Evolutionary conservation across 2,888 invertebrate species (phyloP), one percentile per base, ranked within the genome.

Genomic region (Limenitis camilla): DNA sequence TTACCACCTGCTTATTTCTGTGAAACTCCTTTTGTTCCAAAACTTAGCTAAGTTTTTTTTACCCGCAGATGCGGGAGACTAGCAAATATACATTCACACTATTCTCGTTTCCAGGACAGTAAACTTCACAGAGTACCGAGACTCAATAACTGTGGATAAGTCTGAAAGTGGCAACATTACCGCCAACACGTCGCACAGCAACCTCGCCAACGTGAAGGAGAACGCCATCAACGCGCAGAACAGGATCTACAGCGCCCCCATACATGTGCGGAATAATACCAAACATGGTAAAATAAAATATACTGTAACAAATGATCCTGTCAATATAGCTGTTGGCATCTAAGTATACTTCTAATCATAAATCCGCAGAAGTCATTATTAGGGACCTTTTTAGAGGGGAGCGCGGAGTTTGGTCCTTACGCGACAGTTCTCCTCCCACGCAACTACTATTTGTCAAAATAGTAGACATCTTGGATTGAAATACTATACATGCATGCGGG

Each of bases 241-340:
- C 48, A 68, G 88, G 33, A 81, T 88, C 45, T 88, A 88, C 66
- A 86, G 87, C 56, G 87, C 88, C 1, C 88, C 88, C 0, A 68
- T 85, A 59, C 85, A 86, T 49, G 70, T 84, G 71, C 71, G 88
- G 59, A 84, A 85, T 57, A 82, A 81, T 52, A 85, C 78, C 40
- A 86, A 86, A 61, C 86, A 86, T 47, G 86, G 86, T 83, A 35
- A 66, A 68, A 30, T 53, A 27, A 9, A 7, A 10, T 33, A 8
- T 9, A 29, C 8, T 31, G 31, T 11, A 11, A 19, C n/a, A 35
- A n/a, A n/a, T 6, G 1, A 28, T 29, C 10, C 10, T 30, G 5
- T n/a, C 7, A 10, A 5, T 35, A n/a, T 3, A 6, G 9, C 5
- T n/a, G 6, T 35, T 9, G 10, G 9, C 10, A 36, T 5, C 10